Percentiles rank a stretch among this genome's conserved stretches.
These are phyloP conservation scores for Streblospio benedicti DNA, from an alignment of 1,140 invertebrate genomes.

Conservation along the genomic window DNA sequence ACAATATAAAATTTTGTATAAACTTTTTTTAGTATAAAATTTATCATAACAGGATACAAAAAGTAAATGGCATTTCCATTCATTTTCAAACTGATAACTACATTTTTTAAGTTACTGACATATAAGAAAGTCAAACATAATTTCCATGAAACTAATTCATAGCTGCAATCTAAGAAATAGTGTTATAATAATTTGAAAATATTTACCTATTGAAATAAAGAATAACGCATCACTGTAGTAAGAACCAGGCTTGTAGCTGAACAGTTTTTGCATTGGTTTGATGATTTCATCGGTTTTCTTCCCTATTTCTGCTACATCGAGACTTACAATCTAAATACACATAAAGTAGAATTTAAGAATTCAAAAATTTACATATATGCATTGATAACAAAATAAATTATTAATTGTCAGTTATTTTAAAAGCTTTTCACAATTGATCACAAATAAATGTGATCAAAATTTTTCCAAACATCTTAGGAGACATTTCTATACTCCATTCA, in stretches of 20 bases:
- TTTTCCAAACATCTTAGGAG: neutral
- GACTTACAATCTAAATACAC: conserved; percentile 51
- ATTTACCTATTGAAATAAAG: conserved; percentile 69
- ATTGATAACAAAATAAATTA: neutral
- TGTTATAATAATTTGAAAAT: too few species aligned
- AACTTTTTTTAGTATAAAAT: too few species aligned
- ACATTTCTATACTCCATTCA: neutral
- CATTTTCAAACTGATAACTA: too few species aligned
- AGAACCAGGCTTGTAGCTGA: conserved; percentile 66
- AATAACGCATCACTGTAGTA: conserved; percentile 77
- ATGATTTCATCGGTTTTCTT: conserved; percentile 58
- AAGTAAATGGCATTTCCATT: too few species aligned
- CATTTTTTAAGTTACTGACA: too few species aligned
- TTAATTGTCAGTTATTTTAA: neutral
- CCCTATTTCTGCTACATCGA: conserved; percentile 58
- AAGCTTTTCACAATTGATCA: neutral
- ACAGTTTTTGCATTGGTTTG: conserved; percentile 61
- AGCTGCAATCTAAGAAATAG: too few species aligned
- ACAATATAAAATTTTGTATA: too few species aligned
- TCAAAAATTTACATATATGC: neutral
- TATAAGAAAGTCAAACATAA: too few species aligned
- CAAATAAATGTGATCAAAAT: neutral
- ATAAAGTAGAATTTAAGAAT: conserved; percentile 4
- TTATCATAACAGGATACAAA: too few species aligned
- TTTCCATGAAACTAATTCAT: too few species aligned